phyloP scores from a whole-genome alignment of 2,113 vertebrate species.

The Heterochromis multidens region DNA sequence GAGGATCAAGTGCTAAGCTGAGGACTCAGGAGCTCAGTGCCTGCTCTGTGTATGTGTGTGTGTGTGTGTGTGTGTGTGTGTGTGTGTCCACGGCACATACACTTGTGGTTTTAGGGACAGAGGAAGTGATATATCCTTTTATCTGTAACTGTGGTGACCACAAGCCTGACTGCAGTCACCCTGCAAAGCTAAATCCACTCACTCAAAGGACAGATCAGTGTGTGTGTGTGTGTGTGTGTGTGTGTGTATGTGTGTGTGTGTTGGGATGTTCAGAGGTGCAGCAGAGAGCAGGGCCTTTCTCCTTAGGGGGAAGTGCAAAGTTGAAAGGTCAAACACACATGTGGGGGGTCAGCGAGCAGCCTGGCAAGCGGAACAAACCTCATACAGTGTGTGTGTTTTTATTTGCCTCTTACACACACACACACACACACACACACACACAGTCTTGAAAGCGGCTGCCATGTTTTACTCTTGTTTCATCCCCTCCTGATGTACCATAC shows the following conservation, averaged over 20 bases:
- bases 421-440: background rate
- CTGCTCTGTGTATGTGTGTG: slow-evolving; percentile 5
- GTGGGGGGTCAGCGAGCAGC: slow-evolving; percentile 77
- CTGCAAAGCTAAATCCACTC: slow-evolving; percentile 55
- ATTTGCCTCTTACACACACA: background rate
- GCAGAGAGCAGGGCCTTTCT: slow-evolving; percentile 47
- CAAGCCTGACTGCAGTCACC: slow-evolving; percentile 38
- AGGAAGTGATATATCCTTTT: slow-evolving; percentile 66
- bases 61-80: slow-evolving; percentile 21
- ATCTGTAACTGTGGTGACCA: slow-evolving; percentile 55
- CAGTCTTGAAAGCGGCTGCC: background rate
- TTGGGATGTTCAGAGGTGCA: slow-evolving; percentile 38
- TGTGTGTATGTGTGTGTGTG: background rate
- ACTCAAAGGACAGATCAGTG: slow-evolving; percentile 61
- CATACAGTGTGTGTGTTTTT: slow-evolving; percentile 44
- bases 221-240: slow-evolving; percentile 49
- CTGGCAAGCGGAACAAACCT: slow-evolving; percentile 76
- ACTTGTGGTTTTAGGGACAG: slow-evolving; percentile 45
- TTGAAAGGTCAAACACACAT: slow-evolving; percentile 83
- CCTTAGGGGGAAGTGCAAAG: slow-evolving; percentile 74
- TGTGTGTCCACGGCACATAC: background rate
- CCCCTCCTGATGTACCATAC: too few relatives aligned
- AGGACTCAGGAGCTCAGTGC: slow-evolving; percentile 56
- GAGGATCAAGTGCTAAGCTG: slow-evolving; percentile 70
- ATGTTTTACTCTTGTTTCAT: too few relatives aligned